Evolutionary conservation across 2,113 vertebrate species (phyloP).

Genomic region (Cryptotis parvus): DNA sequence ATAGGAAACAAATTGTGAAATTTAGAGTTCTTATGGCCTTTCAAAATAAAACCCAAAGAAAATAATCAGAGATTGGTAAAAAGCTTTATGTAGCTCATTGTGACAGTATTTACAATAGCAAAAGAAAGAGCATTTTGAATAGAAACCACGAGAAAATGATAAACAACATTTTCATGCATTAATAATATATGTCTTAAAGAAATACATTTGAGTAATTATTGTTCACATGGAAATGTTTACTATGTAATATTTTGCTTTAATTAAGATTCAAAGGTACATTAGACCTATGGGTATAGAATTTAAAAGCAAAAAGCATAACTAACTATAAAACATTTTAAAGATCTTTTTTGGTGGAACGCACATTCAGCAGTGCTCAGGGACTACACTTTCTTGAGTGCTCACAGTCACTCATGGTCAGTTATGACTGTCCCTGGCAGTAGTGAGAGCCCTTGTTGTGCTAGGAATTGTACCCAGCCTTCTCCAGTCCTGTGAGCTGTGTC

Average conservation of each 20-base stretch:
- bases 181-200: not conserved
- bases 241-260: not conserved
- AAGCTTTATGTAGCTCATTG: not conserved
- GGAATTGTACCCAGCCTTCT: too few relatives aligned
- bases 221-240: not conserved
- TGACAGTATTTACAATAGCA: not conserved
- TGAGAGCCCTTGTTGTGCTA: too few relatives aligned
- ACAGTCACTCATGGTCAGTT: too few relatives aligned
- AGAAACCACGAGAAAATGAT: not conserved
- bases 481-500: too few relatives aligned
- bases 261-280: not conserved
- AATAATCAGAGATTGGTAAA: not conserved
- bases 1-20: not conserved
- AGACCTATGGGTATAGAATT: not conserved
- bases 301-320: too few relatives aligned
- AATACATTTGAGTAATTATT: not conserved
- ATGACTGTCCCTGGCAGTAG: too few relatives aligned
- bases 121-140: not conserved
- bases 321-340: too few relatives aligned
- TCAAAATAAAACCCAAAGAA: constrained; percentile 9
- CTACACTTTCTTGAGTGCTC: too few relatives aligned
- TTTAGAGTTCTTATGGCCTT: constrained; percentile 17
- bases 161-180: constrained; percentile 7
- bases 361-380: too few relatives aligned
- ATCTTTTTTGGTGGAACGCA: too few relatives aligned